A percentile compares a stretch with the other conserved stretches of the same genome.
Conservation (phyloP, 2,113 vertebrate genomes). For the Mirza zaza region DNA sequence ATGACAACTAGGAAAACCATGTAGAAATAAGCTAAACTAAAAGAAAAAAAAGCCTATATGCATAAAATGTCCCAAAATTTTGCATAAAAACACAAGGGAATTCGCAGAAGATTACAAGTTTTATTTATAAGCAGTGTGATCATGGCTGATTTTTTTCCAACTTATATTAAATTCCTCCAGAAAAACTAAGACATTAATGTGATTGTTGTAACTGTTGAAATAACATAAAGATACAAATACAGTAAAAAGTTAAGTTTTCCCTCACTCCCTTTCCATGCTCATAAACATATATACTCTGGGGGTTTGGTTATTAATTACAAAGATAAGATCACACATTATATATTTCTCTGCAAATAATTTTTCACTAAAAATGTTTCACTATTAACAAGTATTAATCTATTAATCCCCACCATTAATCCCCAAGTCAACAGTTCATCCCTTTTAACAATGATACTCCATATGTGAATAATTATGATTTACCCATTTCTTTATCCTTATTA, state of each 20-base stretch:
- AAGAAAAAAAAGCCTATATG: neutral
- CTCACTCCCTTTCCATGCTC: neutral
- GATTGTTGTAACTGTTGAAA: neutral
- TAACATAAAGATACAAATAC: neutral
- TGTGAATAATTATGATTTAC: neutral
- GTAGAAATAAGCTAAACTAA: neutral
- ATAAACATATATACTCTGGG: neutral
- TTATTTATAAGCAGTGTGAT: constrained; percentile 21
- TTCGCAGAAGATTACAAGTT: neutral
- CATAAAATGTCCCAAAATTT: neutral
- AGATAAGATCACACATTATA: neutral
- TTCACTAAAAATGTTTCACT: neutral
- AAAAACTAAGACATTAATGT: constrained; percentile 3
- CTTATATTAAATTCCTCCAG: neutral
- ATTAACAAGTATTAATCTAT: neutral
- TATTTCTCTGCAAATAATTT: constrained; percentile 2
- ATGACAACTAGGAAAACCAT: neutral
- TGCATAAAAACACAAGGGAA: neutral
- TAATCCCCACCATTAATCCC: too few relatives aligned
- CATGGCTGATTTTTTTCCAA: neutral
- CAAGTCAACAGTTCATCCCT: neutral
- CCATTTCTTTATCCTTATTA: neutral
- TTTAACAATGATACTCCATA: neutral
- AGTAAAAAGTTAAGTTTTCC: neutral
- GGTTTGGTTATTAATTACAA: neutral